phyloP scores from a whole-genome alignment of 53 echinoderm and acorn worm genomes.

The Paelopatides confundens region DNA sequence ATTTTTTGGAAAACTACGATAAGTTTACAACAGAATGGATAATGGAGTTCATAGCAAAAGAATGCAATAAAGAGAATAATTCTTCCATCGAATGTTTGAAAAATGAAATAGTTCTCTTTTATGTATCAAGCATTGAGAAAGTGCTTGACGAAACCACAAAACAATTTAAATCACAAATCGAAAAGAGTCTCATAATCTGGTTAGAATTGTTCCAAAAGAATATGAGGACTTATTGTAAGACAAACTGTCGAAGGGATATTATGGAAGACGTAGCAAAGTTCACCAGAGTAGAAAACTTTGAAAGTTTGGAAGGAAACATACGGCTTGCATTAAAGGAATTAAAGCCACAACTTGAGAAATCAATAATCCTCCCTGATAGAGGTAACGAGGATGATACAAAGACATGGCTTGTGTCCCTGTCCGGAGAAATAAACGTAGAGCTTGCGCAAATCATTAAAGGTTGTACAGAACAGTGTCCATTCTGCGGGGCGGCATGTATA shows the following conservation, averaged over 20 bases:
- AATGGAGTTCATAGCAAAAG: constrained; percentile 11
- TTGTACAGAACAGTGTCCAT: not conserved
- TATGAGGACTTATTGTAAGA: not conserved
- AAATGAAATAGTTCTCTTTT: not conserved
- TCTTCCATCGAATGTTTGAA: not conserved
- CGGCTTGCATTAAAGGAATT: not conserved
- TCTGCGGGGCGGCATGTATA: not conserved
- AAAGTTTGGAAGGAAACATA: not conserved
- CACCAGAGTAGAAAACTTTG: not conserved
- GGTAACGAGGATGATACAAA: constrained; percentile 17
- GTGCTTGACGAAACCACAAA: not conserved
- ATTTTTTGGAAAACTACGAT: constrained; percentile 4
- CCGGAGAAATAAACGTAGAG: not conserved
- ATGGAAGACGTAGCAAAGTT: not conserved
- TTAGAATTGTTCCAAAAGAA: not conserved
- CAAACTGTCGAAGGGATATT: not conserved
- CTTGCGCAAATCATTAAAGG: not conserved
- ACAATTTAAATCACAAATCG: not conserved
- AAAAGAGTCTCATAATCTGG: not conserved
- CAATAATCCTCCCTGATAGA: not conserved
- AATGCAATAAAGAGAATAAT: constrained; percentile 16
- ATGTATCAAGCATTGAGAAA: not conserved
- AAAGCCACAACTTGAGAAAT: not conserved
- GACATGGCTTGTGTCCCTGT: not conserved
- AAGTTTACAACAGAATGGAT: constrained; percentile 12